These are phyloP conservation scores for Lathamus discolor DNA, from an alignment of 2,113 vertebrate genomes.

Conservation along the genomic window DNA sequence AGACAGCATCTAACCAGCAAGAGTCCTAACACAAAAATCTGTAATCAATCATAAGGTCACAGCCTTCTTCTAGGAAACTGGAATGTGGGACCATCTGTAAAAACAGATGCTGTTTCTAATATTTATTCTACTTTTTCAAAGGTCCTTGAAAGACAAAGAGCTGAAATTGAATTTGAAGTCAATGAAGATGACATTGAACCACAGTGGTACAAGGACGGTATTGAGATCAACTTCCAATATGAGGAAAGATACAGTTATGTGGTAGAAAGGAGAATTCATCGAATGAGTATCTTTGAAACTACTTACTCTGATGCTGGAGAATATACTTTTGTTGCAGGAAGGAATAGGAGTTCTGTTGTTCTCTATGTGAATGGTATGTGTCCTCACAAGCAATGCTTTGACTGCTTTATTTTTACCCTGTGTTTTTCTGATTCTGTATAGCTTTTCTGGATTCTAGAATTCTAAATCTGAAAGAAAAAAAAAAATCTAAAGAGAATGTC, in stretches of 20 bases:
- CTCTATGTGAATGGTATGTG: conserved; percentile 88
- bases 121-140: conserved; percentile 44
- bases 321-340: conserved; percentile 92
- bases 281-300: conserved; percentile 91
- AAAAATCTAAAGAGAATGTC: not conserved
- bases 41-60: not conserved
- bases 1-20: not conserved
- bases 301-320: conserved; percentile 90
- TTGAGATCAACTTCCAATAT: conserved; percentile 87
- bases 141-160: conserved; percentile 93
- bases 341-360: conserved; percentile 84
- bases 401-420: not conserved
- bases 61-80: not conserved
- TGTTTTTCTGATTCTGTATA: not conserved
- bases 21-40: not conserved
- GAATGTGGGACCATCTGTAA: not conserved
- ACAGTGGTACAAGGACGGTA: conserved; percentile 91
- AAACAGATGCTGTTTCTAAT: not conserved
- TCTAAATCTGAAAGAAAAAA: not conserved
- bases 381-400: not conserved
- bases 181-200: conserved; percentile 95
- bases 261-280: conserved; percentile 88
- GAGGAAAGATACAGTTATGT: conserved; percentile 88
- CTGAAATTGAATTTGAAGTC: conserved; percentile 95
- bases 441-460: not conserved